phyloP scores from a whole-genome alignment of 2,113 vertebrate genomes.

The Pluvialis apricaria region DNA sequence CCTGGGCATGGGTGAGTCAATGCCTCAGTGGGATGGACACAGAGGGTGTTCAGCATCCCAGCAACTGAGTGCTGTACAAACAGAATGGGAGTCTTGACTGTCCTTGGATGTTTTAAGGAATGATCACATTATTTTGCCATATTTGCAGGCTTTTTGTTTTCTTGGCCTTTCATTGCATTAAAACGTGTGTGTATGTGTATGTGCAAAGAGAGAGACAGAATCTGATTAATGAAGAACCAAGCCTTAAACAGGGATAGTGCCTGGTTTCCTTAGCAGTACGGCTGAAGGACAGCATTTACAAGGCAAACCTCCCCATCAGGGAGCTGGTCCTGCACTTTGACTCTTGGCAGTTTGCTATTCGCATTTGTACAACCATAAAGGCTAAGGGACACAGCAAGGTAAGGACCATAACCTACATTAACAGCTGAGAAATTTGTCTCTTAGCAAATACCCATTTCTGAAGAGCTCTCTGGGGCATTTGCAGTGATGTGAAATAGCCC shows the following conservation, averaged over 20 bases:
- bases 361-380: not conserved
- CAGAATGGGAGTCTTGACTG: not conserved
- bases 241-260: not conserved
- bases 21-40: not conserved
- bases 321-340: not conserved
- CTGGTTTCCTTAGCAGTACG: not conserved
- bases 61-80: not conserved
- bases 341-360: not conserved
- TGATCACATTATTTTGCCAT: not conserved
- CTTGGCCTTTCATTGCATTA: not conserved
- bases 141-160: not conserved
- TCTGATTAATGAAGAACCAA: not conserved
- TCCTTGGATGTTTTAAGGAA: not conserved
- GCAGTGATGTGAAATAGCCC: not conserved
- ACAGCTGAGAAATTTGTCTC: not conserved
- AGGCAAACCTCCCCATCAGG: not conserved
- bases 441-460: not conserved
- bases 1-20: not conserved
- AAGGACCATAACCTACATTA: not conserved
- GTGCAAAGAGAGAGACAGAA: not conserved
- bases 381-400: not conserved
- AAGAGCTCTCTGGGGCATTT: not conserved
- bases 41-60: not conserved
- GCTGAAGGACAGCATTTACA: not conserved
- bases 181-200: not conserved